Conservation (phyloP, 2,888 invertebrate species). For the Drosophila macrothrix region DNA sequence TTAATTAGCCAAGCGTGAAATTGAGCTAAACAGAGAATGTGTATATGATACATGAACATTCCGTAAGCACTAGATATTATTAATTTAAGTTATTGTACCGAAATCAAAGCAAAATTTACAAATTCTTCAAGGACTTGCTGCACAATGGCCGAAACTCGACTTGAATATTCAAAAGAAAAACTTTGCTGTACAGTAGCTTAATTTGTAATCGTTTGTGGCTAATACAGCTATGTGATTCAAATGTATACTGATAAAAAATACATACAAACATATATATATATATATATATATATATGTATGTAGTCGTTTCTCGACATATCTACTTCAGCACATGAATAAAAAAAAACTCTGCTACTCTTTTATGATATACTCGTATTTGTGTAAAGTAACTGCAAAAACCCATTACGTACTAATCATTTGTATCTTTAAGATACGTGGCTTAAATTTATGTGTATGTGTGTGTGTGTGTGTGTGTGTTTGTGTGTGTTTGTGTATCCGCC, state of each 20-base stretch:
- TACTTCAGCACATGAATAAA: constrained; percentile 3
- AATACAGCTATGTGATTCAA: neutral
- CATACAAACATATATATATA: neutral
- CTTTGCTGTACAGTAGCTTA: neutral
- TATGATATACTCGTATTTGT: constrained; percentile 16
- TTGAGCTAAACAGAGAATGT: constrained; percentile 44
- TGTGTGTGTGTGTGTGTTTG: constrained; percentile 1
- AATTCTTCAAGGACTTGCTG: neutral
- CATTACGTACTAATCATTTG: constrained; percentile 29
- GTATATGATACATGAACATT: constrained; percentile 11
- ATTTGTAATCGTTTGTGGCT: neutral
- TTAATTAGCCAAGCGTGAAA: constrained; percentile 81
- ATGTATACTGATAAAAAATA: neutral
- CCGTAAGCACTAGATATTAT: constrained; percentile 18
- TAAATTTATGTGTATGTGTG: constrained; percentile 26
- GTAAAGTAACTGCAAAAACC: constrained; percentile 14
- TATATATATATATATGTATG: neutral
- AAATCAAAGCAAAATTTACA: neutral
- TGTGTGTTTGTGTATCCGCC: constrained; percentile 1
- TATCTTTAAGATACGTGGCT: constrained; percentile 43
- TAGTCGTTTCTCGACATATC: neutral
- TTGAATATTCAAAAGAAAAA: neutral
- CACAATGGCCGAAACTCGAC: neutral
- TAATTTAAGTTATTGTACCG: neutral
- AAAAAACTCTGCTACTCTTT: neutral